phyloP scores from a whole-genome alignment of 2,888 invertebrate genomes.

The Sycophila texana region DNA sequence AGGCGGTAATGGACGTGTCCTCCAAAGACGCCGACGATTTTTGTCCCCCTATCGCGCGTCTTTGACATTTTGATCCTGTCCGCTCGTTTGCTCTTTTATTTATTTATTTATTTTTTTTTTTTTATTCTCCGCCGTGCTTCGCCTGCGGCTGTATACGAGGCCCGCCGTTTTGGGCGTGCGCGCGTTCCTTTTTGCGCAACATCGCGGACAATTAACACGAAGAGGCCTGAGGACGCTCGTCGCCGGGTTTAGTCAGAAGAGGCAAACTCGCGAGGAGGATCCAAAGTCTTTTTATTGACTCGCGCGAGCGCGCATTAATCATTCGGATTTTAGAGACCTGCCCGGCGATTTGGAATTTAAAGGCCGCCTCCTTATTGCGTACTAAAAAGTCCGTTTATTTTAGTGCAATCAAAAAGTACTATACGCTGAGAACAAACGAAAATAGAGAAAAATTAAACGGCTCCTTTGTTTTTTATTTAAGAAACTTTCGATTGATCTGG shows the following conservation, averaged over 20 bases:
- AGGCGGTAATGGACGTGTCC: constrained; percentile 67
- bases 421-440: too few relatives aligned
- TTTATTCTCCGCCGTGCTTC: too few relatives aligned
- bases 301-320: constrained; percentile 33
- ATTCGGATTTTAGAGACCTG: constrained; percentile 46
- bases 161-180: not conserved
- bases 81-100: constrained; percentile 20
- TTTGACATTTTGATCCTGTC: constrained; percentile 56
- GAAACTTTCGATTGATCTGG: too few relatives aligned
- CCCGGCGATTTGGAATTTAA: not conserved
- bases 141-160: not conserved
- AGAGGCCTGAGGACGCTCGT: constrained; percentile 47
- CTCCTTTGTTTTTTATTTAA: too few relatives aligned
- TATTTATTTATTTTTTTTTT: constrained; percentile 20
- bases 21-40: constrained; percentile 55
- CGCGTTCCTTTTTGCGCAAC: constrained; percentile 43
- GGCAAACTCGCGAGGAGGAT: not conserved
- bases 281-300: not conserved
- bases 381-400: too few relatives aligned
- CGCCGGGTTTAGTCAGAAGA: constrained; percentile 30
- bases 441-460: too few relatives aligned
- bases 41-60: constrained; percentile 43
- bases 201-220: constrained; percentile 57
- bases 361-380: too few relatives aligned
- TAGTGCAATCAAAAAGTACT: too few relatives aligned